A percentile compares a stretch with the other conserved stretches of the same genome.
Evolutionary conservation across 2,888 invertebrate genomes (phyloP).

Genomic region (Tenthredo scrophulariae): DNA sequence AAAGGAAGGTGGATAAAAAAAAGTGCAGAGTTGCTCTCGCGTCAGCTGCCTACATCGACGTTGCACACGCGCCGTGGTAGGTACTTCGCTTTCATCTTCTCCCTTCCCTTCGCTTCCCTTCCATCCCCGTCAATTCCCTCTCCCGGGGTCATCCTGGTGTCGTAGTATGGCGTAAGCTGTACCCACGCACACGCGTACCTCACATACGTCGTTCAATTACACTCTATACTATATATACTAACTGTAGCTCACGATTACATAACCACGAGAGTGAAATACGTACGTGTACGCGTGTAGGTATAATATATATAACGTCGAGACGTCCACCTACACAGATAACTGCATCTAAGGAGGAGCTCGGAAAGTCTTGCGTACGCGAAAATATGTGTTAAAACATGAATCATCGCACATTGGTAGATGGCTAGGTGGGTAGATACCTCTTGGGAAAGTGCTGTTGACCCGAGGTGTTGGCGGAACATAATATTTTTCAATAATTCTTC

Average conservation of each 20-base stretch:
- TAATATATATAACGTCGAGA: neutral
- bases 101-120: constrained; percentile 58
- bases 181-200: constrained; percentile 8
- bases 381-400: neutral
- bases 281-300: neutral
- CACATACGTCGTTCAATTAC: neutral
- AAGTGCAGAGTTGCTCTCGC: constrained; percentile 52
- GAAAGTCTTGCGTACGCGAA: neutral
- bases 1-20: constrained; percentile 40
- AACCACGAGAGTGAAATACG: constrained; percentile 12
- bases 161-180: neutral
- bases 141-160: constrained; percentile 9
- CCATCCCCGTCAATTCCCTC: constrained; percentile 57
- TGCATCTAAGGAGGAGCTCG: neutral
- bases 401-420: neutral
- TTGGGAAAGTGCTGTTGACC: neutral
- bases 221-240: neutral
- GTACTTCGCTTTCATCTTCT: constrained; percentile 39
- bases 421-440: neutral
- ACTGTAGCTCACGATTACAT: neutral
- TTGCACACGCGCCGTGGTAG: constrained; percentile 45
- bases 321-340: neutral
- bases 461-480: neutral
- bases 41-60: constrained; percentile 48
- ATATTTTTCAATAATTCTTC: neutral